These are phyloP conservation scores for Chrysoperla carnea DNA, from an alignment of 1,140 invertebrate species.

Conservation along the genomic window DNA sequence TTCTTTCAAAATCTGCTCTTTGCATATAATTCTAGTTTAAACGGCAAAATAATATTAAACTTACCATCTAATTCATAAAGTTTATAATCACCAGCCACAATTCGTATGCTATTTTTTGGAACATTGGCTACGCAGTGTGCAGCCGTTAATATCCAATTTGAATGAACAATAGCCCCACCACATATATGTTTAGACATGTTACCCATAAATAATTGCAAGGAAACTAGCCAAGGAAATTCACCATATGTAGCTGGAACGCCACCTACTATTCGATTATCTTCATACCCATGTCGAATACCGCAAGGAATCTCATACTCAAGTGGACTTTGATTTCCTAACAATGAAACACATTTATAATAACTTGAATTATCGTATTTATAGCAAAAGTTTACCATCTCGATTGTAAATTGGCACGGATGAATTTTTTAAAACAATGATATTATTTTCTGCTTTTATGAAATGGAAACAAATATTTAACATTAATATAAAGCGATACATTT, in stretches of 20 bases:
- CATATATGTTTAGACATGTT: slow-evolving; percentile 6
- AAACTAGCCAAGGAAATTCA: slow-evolving; percentile 12
- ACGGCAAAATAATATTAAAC: too few species aligned
- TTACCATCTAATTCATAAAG: slow-evolving; percentile 7
- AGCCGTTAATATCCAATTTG: slow-evolving; percentile 9
- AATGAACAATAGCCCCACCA: slow-evolving; percentile 8
- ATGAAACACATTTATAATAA: too few species aligned
- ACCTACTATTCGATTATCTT: slow-evolving; percentile 8
- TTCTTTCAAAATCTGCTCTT: too few species aligned
- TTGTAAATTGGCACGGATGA: too few species aligned
- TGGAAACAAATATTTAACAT: too few species aligned
- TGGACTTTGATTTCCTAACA: background rate
- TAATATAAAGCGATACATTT: too few species aligned
- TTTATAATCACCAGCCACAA: slow-evolving; percentile 10
- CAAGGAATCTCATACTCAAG: background rate
- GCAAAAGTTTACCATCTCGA: too few species aligned
- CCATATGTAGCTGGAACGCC: slow-evolving; percentile 3
- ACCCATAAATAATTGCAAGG: slow-evolving; percentile 5
- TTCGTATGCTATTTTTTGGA: slow-evolving; percentile 1
- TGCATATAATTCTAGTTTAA: too few species aligned
- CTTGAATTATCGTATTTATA: too few species aligned
- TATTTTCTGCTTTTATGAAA: too few species aligned
- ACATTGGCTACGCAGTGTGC: slow-evolving; percentile 9
- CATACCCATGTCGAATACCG: slow-evolving; percentile 6
- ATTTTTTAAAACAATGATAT: too few species aligned